Evolutionary conservation across 2,797 vertebrate genomes (phyloP).

Genomic region (Microctenopoma lineatum): DNA sequence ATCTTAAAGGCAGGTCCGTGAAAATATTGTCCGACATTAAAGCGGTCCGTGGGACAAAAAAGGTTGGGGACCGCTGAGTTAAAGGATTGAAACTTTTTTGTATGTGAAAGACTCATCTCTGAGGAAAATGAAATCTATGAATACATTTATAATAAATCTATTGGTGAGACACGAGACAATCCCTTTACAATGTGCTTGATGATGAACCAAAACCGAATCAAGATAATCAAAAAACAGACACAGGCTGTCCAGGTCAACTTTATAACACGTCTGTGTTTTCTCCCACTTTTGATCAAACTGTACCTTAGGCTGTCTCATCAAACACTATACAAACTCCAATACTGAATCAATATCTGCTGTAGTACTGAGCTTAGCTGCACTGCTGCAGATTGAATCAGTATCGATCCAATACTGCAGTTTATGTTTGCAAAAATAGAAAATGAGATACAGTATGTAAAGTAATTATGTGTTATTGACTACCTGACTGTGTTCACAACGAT

Average conservation of each 20-base stretch:
- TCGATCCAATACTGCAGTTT: slow-evolving; percentile 41
- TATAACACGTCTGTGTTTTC: not conserved
- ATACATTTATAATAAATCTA: no score
- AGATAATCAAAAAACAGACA: slow-evolving; percentile 1
- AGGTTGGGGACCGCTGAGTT: no score
- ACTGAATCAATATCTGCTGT: slow-evolving; percentile 35
- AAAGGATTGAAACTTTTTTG: no score
- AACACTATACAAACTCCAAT: slow-evolving; percentile 16
- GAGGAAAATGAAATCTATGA: no score
- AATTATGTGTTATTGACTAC: slow-evolving; percentile 24
- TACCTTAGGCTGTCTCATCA: not conserved
- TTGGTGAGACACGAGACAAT: no score
- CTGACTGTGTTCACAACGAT: slow-evolving; percentile 33
- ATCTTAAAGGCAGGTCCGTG: no score
- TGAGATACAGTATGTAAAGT: slow-evolving; percentile 23
- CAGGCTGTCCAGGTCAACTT: not conserved
- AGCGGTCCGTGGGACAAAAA: no score
- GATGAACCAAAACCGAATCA: not conserved
- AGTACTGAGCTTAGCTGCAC: slow-evolving; percentile 11
- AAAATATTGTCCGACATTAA: no score
- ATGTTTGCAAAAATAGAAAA: slow-evolving; percentile 46
- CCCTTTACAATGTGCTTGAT: no score
- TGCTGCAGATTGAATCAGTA: slow-evolving; percentile 28
- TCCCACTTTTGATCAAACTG: slow-evolving; percentile 17
- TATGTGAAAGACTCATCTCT: no score